A percentile compares a stretch with the other conserved stretches of the same genome.
Conservation (phyloP, 1,140 invertebrate genomes). For the Copidosoma floridanum region DNA sequence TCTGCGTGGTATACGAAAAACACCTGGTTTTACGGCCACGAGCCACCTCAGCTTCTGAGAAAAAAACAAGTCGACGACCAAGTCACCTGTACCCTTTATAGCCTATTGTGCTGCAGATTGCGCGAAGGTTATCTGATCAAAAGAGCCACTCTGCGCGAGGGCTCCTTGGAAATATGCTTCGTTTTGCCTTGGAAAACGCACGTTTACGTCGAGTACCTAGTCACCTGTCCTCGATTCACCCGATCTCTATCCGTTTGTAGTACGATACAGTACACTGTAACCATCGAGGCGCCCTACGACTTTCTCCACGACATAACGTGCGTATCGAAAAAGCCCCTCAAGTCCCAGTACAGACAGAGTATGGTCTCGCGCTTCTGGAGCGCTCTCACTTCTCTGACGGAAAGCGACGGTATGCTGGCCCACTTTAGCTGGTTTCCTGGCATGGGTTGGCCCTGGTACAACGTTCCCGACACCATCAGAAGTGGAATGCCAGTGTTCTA, state of each 20-base stretch:
- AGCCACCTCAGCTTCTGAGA: constrained; percentile 59
- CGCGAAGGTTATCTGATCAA: constrained; percentile 78
- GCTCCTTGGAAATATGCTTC: constrained; percentile 66
- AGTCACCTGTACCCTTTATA: constrained; percentile 65
- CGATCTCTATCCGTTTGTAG: constrained; percentile 51
- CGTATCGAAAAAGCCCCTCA: constrained; percentile 65
- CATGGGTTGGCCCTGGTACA: constrained; percentile 65
- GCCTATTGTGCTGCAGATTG: constrained; percentile 73
- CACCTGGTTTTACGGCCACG: constrained; percentile 60
- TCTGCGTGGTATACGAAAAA: constrained; percentile 59
- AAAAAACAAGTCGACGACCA: constrained; percentile 70
- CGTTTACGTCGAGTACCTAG: constrained; percentile 71
- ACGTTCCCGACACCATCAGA: constrained; percentile 70
- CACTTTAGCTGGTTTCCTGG: constrained; percentile 73
- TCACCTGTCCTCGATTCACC: constrained; percentile 63
- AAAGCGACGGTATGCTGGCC: constrained; percentile 69
- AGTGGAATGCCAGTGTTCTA: constrained; percentile 76
- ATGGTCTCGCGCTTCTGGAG: constrained; percentile 73
- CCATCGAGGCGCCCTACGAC: constrained; percentile 72
- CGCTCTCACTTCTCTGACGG: constrained; percentile 63
- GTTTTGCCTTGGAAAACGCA: constrained; percentile 74
- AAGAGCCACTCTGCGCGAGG: constrained; percentile 61
- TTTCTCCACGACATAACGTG: constrained; percentile 80
- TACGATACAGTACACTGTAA: constrained; percentile 60
- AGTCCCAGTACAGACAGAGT: constrained; percentile 68